phyloP scores from a whole-genome alignment of 2,888 invertebrate genomes.

The Gnatocerus cornutus region DNA sequence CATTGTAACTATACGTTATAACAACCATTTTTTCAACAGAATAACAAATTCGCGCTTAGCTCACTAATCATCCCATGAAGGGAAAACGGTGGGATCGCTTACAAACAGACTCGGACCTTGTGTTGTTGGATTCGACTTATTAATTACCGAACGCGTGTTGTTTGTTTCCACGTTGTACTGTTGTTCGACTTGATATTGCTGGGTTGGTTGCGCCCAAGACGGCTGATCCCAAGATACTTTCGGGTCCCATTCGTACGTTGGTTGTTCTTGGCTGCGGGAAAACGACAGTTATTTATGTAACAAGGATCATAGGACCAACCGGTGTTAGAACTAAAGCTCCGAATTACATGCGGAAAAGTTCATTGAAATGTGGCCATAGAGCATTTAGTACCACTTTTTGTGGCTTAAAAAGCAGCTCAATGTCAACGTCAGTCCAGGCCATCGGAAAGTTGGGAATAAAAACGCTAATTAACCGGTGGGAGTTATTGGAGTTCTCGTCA shows the following conservation, averaged over 20 bases:
- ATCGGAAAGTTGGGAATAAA: no score
- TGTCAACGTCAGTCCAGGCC: no score
- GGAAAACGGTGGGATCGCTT: conserved; percentile 63
- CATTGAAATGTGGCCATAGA: no score
- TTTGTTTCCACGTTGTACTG: conserved; percentile 69
- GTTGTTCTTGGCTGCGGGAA: conserved; percentile 61
- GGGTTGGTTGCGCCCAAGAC: conserved; percentile 65
- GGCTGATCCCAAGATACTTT: conserved; percentile 68
- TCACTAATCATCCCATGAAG: conserved; percentile 62
- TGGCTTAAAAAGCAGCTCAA: no score
- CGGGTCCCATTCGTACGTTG: conserved; percentile 67
- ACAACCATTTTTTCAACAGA: conserved; percentile 50
- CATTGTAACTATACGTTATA: conserved; percentile 50
- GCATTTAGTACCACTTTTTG: no score
- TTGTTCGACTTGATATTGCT: conserved; percentile 69
- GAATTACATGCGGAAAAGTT: no score
- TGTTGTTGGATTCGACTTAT: conserved; percentile 58
- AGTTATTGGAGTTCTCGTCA: no score
- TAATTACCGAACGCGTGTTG: conserved; percentile 68
- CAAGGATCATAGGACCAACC: no score
- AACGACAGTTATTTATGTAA: no score
- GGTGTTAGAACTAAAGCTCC: no score
- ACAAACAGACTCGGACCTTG: conserved; percentile 59
- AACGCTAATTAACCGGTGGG: no score
- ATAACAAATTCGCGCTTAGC: conserved; percentile 40